Evolutionary conservation across 2,113 vertebrate genomes (phyloP), one percentile per base, ranked within the genome.

Genomic region (Dolichallabes microphthalmus): DNA sequence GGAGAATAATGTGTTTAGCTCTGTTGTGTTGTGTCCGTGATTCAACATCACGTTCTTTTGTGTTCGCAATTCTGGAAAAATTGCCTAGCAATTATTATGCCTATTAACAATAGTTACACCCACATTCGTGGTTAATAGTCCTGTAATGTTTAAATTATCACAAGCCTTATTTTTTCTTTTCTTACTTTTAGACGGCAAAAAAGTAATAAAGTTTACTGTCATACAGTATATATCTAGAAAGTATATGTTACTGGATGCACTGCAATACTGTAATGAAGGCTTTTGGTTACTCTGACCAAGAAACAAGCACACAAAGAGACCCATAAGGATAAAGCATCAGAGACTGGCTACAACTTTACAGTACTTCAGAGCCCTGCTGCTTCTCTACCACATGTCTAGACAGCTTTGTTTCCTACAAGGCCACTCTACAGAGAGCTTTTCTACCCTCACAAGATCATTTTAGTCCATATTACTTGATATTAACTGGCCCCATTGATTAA

Each of bases 381-480:
- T 78, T 78, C 27, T 32, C 30, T 32, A 9, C 53, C 27, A 35
- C n/a, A 58, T 19, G 76, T 78, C 76, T 78, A 78, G 53, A 78
- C 53, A 78, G 30, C 50, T 27, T 77, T 57, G 15, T 58, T 77
- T 55, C 53, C 52, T 30, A 57, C n/a, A 77, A 77, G 75, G 53
- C 52, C 52, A 57, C 27, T 57, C 13, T 76, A 19, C 74, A 76
- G 74, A 12, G 12, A 76, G n/a, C 50, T 55, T 52, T 55, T 76
- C 74, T 76, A 15, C n/a, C 50, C 25, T 55, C 52, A 55, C n/a
- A 27, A 53, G 45, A 53, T 53, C 25, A 53, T 45, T n/a, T 66
- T 30, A 39, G 68, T 22, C 68, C 32, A 35, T 39, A 39, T 39
- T 71, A 20, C 68, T 71, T 63, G 8, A 63, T 63, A 63, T 71